Base-by-base conservation (phyloP, 2,113 vertebrate genomes). In the Pycnonotus jocosus region DNA sequence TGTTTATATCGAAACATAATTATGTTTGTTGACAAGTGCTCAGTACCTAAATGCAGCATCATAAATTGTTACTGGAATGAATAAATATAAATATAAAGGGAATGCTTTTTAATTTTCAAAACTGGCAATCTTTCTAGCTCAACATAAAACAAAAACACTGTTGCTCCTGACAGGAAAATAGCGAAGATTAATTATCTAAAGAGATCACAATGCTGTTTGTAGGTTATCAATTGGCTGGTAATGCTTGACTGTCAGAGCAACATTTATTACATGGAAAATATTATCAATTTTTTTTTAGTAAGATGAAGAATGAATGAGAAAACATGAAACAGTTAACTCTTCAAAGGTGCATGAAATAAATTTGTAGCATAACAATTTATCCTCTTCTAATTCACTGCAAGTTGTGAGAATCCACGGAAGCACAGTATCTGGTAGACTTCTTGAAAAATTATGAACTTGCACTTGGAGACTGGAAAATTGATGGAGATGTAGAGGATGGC, bases 1-100 rank as follows among this genome's bases (percentile, higher is more conserved):
- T 99, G 98, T 98, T 99, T 98, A 98, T 99, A 99, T 98, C 96
- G 97, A 99, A 99, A 98, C 97, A 98, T 99, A 99, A 99, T 99
- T 98, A 99, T 98, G 98, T 98, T 97, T 98, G 97, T 98, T 99
- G 99, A 99, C 98, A 99, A 98, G 98, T 71, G 85, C 97, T 98
- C 97, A 98, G 98, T 98, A 97, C 97, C 97, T 98, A 98, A 98
- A 98, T 97, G 96, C 89, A 94, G 97, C 98, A 98, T 98, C 98
- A 98, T 99, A 99, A 99, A 99, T 99, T 98, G 98, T 98, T 98
- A 98, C 98, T 97, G 97, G 97, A 97, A 98, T 97, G 97, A 98
- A 98, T 97, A 98, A 83, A 83, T 83, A 89, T 81, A 89, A 89
- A 98, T 97, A 98, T 97, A 98, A 98, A 98, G 98, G 97, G 97